Evolutionary conservation across 2,797 vertebrate species (phyloP).

Genomic region (Anas capensis): DNA sequence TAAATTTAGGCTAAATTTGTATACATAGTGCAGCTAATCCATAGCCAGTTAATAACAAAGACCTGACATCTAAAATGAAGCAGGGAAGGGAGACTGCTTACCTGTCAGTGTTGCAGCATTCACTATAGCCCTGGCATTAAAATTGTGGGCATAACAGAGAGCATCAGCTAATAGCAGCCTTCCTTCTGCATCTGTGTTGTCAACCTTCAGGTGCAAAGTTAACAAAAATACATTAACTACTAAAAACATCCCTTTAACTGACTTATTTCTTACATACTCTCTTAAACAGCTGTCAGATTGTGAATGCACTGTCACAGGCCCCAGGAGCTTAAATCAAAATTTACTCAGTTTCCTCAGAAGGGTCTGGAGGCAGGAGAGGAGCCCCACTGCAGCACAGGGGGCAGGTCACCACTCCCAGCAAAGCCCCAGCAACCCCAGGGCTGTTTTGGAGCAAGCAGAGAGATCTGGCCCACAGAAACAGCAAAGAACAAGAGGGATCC

Average conservation of each 20-base stretch:
- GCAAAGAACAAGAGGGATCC: background rate
- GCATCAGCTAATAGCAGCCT: conserved; percentile 92
- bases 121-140: conserved; percentile 89
- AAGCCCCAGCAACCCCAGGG: background rate
- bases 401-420: background rate
- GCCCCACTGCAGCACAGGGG: background rate
- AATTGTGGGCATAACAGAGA: conserved; percentile 91
- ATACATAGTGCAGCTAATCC: background rate
- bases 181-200: conserved; percentile 97
- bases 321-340: background rate
- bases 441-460: background rate
- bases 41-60: background rate
- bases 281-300: background rate
- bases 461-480: background rate
- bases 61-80: background rate
- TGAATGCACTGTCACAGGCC: background rate
- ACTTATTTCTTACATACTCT: background rate
- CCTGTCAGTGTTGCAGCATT: conserved; percentile 96
- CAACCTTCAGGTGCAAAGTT: conserved; percentile 82
- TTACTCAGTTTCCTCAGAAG: background rate
- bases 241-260: background rate
- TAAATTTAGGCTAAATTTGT: background rate
- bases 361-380: background rate
- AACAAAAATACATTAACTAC: background rate
- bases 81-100: conserved; percentile 44